Evolutionary conservation across 2,113 vertebrate species (phyloP).

Genomic region (Macroglossus sobrinus): DNA sequence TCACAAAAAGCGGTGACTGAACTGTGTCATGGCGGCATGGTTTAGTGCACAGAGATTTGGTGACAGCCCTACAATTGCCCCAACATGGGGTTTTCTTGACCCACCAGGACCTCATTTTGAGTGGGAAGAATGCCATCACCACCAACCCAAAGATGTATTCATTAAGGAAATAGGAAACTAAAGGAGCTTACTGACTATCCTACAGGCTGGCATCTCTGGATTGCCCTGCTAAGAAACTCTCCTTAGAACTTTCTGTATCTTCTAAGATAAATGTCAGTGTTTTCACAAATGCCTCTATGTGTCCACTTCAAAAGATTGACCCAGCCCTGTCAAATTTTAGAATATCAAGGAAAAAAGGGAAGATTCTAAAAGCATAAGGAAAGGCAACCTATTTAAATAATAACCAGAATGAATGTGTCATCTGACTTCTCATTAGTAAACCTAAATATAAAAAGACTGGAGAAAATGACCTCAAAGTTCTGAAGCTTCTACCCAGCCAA

Average conservation of each 20-base stretch:
- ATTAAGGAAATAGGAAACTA: not conserved
- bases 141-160: not conserved
- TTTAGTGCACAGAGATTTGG: not conserved
- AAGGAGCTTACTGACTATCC: not conserved
- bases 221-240: not conserved
- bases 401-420: not conserved
- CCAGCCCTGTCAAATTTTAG: not conserved
- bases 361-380: not conserved
- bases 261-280: not conserved
- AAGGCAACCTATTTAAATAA: not conserved
- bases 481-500: not conserved
- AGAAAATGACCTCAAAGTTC: not conserved
- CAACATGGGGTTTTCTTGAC: not conserved
- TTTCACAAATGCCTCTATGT: not conserved
- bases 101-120: not conserved
- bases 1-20: not conserved
- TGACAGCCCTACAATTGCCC: not conserved
- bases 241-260: not conserved
- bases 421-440: not conserved
- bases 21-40: not conserved
- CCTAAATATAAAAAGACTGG: not conserved
- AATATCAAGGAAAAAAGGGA: not conserved
- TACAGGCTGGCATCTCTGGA: not conserved
- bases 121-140: not conserved
- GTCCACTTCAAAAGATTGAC: not conserved